Conservation (phyloP, 1,140 invertebrate genomes). For the Rhopalosiphum padi region DNA sequence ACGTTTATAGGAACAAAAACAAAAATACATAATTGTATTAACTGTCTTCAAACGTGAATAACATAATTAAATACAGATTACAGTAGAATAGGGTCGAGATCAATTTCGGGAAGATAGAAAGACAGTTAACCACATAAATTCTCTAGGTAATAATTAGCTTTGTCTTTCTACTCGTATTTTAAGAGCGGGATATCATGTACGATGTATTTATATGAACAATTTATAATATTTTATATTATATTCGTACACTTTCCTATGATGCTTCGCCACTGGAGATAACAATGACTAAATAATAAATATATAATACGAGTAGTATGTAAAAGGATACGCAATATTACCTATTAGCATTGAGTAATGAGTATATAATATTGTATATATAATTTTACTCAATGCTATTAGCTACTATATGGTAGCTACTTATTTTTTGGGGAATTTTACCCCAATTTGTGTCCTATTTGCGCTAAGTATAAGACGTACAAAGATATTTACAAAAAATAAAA, state of each 20-base stretch:
- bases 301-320: too few species aligned
- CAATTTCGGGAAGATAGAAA: neutral
- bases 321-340: too few species aligned
- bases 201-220: neutral
- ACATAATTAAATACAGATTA: neutral
- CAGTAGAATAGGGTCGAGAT: neutral
- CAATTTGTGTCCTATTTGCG: too few species aligned
- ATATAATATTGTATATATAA: too few species aligned
- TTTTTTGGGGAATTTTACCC: too few species aligned
- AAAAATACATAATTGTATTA: neutral
- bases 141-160: neutral
- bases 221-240: neutral
- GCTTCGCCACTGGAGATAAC: too few species aligned
- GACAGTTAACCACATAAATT: neutral
- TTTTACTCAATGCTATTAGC: too few species aligned
- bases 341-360: too few species aligned
- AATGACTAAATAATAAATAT: too few species aligned
- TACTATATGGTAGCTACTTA: too few species aligned
- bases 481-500: too few species aligned
- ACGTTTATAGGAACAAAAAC: neutral
- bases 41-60: neutral
- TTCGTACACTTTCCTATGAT: neutral
- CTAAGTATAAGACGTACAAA: too few species aligned
- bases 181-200: neutral
- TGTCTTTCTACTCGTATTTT: neutral